phyloP scores from a whole-genome alignment of 2,797 vertebrate genomes.

The Sarcoramphus papa region DNA sequence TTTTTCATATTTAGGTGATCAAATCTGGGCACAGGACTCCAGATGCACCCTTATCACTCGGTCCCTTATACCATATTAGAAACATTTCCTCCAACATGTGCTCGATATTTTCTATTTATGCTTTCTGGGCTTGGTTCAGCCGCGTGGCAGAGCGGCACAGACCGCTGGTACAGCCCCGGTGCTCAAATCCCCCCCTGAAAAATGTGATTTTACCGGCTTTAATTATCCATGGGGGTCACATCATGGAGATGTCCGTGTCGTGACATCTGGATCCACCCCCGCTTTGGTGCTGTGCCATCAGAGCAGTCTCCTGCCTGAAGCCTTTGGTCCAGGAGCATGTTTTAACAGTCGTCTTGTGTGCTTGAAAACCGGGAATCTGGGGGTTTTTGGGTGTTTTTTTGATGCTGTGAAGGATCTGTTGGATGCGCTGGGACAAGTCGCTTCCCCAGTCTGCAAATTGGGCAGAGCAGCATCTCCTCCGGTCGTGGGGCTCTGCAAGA shows the following conservation, averaged over 20 bases:
- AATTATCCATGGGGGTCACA: background rate
- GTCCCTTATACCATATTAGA: conserved; percentile 25
- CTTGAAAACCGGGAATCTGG: background rate
- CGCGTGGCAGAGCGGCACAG: background rate
- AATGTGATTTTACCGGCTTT: background rate
- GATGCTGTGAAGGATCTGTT: background rate
- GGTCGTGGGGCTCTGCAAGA: background rate
- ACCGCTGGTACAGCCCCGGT: background rate
- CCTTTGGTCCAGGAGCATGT: background rate
- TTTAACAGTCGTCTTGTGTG: background rate
- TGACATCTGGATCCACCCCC: background rate
- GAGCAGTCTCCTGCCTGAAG: background rate
- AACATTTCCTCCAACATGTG: background rate
- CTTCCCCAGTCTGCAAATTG: background rate
- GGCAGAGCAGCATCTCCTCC: background rate
- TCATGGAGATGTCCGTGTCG: background rate
- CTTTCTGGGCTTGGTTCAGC: background rate
- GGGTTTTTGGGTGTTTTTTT: too few relatives aligned
- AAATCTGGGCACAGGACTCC: conserved; percentile 32
- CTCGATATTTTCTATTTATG: background rate
- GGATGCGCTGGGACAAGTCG: background rate
- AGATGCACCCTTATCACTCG: background rate
- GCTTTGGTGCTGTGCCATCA: background rate
- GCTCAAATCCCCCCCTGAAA: background rate
- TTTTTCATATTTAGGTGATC: conserved; percentile 52